A percentile compares a stretch with the other conserved stretches of the same genome.
Evolutionary conservation across 1,140 invertebrate species (phyloP).

Genomic region (Stegodyphus dumicola): DNA sequence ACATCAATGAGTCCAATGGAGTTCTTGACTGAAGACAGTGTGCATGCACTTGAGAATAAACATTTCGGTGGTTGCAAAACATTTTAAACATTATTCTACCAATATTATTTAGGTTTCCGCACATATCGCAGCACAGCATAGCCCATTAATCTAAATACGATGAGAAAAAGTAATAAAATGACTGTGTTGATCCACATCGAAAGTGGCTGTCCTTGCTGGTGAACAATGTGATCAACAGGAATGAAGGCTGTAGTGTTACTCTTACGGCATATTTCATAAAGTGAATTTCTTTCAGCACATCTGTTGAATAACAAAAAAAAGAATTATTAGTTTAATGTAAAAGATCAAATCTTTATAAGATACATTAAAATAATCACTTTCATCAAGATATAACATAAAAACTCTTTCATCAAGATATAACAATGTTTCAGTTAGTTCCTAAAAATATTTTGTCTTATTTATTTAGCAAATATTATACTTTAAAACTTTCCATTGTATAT

Average conservation of each 20-base stretch:
- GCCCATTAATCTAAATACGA: constrained; percentile 79
- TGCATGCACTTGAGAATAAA: not conserved
- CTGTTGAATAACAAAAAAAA: constrained; percentile 67
- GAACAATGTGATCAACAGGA: constrained; percentile 77
- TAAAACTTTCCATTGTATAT: too few species aligned
- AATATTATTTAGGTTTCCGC: constrained; percentile 74
- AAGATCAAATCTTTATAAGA: too few species aligned
- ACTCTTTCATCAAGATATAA: too few species aligned
- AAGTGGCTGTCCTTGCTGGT: constrained; percentile 73
- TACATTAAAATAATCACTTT: too few species aligned
- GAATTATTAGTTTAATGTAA: too few species aligned
- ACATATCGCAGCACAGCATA: constrained; percentile 81
- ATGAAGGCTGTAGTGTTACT: constrained; percentile 70
- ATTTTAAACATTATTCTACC: not conserved
- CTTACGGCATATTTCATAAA: constrained; percentile 75
- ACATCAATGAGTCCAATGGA: not conserved
- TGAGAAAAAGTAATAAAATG: constrained; percentile 78
- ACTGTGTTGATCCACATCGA: constrained; percentile 82
- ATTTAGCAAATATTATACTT: too few species aligned
- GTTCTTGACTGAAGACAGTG: constrained; percentile 25
- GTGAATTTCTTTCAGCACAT: constrained; percentile 75
- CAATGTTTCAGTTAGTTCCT: too few species aligned
- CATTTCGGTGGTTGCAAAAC: constrained; percentile 37
- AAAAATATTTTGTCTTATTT: too few species aligned
- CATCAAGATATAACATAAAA: too few species aligned